Conservation (phyloP, 2,797 vertebrate species). For the Sebastes matsubarae region DNA sequence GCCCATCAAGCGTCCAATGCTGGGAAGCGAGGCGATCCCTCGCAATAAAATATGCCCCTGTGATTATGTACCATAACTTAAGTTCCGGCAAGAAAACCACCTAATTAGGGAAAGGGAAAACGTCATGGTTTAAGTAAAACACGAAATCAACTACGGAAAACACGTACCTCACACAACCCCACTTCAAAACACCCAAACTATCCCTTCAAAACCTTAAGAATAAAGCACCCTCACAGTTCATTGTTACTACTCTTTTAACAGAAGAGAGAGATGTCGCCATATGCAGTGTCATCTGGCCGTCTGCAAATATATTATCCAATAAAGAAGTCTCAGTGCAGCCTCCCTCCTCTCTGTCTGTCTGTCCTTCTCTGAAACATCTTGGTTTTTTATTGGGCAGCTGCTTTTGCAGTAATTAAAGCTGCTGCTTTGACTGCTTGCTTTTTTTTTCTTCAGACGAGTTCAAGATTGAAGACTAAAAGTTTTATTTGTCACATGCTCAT, state of each 20-base stretch:
- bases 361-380: conserved; percentile 2
- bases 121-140: no score
- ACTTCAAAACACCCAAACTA: no score
- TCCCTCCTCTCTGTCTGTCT: neutral
- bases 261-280: conserved; percentile 2
- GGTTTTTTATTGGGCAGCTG: conserved; percentile 36
- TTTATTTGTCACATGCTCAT: neutral
- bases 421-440: neutral
- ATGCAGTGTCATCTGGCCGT: conserved; percentile 14
- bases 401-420: conserved; percentile 28
- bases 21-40: no score
- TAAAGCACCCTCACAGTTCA: neutral
- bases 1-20: no score
- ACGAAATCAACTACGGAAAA: rapidly evolving
- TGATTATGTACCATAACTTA: no score
- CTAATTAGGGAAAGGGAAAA: no score
- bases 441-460: neutral
- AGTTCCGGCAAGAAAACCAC: no score
- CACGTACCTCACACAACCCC: no score
- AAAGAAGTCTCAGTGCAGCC: conserved; percentile 10
- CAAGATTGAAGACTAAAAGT: neutral
- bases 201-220: neutral
- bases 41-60: no score
- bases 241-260: neutral
- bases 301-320: conserved; percentile 30